Base-by-base conservation (phyloP, 2,797 vertebrate genomes). In the Siniperca obscura region DNA sequence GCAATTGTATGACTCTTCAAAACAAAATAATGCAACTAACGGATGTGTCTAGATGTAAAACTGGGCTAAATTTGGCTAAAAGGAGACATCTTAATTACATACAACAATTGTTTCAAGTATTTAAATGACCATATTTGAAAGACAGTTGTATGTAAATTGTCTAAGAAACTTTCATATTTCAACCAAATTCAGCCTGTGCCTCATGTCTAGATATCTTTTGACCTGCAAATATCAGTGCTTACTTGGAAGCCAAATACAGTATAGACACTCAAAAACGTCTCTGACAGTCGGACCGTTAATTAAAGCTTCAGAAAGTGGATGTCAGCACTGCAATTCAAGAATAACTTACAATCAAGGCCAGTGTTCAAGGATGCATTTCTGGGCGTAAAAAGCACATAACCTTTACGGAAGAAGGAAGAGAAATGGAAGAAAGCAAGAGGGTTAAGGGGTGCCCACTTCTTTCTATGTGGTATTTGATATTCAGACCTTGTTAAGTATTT, bases 1-100 rank as follows among this genome's bases (percentile, higher is more conserved):
- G 66, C 55, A 10, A 13, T 81, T 19, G 59, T 25, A 50, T 65
- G 61, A 70, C 74, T 85, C 36, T 17, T 64, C 52, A 46, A 55
- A 74, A 70, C 25, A 55, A 75, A 59, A 42, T 12, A 44, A 70
- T 38, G 14, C 9, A 70, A 27, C 64, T 59, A 38, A 62, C 12
- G 0, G 59, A 75, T 1, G 1, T 27, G 44, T 69, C 11, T 60
- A n/a, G 30, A 48, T 0, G 3, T 60, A 14, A 53, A 74, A 46
- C 25, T 36, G 38, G 0, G 7, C 7, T 56, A 25, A 25, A 53
- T 53, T 22, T 21, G 8, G 14, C 16, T 8, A 7, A 60, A 60
- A 34, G 27, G 8, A 50, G n/a, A 42, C 10, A 50, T 40, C 34
- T 30, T 30, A 61, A 34, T 57, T 40, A 27, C 7, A 40, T 14